These are phyloP conservation scores for Felis catus DNA, from an alignment of 2,113 vertebrate species.

Conservation along the genomic window DNA sequence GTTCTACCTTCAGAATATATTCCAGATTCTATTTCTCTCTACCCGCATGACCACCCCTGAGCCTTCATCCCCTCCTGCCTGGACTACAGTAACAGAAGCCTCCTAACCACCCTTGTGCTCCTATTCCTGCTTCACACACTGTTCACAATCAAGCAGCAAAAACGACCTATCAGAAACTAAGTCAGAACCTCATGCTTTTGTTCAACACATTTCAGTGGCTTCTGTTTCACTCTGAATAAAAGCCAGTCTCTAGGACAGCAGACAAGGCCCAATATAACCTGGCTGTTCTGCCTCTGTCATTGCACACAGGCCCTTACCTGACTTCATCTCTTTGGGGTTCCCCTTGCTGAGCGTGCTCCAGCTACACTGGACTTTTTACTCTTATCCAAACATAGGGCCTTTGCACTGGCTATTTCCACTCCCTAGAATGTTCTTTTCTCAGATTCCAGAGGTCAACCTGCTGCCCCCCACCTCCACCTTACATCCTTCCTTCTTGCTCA, in stretches of 20 bases:
- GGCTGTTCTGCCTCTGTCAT: neutral
- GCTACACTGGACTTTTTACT: neutral
- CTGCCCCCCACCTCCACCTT: neutral
- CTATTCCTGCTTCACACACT: neutral
- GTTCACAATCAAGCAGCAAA: neutral
- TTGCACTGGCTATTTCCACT: neutral
- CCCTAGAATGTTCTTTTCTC: neutral
- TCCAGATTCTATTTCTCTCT: neutral
- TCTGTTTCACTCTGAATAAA: neutral
- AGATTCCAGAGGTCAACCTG: neutral
- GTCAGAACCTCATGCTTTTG: neutral
- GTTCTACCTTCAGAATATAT: neutral
- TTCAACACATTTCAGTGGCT: neutral
- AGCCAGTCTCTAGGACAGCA: neutral
- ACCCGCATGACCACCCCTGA: neutral
- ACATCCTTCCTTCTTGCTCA: neutral
- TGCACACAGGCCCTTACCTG: fast-evolving
- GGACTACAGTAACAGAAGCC: neutral
- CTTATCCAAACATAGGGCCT: neutral
- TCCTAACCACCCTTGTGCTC: neutral
- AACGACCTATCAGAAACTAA: neutral
- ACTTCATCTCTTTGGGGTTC: neutral
- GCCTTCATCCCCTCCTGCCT: neutral
- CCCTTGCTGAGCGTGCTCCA: neutral
- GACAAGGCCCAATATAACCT: neutral